Evolutionary conservation across 2,113 vertebrate genomes (phyloP).

Genomic region (Apistogramma diplotaenia): DNA sequence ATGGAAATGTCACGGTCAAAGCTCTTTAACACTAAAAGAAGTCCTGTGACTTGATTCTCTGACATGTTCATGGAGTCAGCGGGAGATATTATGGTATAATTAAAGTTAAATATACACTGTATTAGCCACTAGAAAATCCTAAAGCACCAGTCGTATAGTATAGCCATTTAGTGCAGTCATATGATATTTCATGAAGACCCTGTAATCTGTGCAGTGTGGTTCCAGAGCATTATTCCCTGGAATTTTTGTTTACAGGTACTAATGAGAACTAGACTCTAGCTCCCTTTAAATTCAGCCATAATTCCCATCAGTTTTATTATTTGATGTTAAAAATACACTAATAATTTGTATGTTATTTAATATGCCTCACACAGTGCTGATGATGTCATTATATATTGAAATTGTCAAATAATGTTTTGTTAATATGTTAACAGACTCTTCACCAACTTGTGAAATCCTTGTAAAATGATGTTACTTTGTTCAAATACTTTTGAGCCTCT

Average conservation of each 20-base stretch:
- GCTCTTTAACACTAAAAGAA: conserved; percentile 30
- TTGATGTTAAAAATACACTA: no score
- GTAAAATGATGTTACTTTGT: no score
- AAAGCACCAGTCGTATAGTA: neutral
- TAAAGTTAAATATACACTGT: neutral
- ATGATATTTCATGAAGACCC: no score
- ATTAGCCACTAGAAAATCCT: neutral
- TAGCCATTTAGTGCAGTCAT: neutral
- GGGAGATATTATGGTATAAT: conserved; percentile 46
- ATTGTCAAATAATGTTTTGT: no score
- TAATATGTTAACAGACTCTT: neutral
- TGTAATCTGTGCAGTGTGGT: no score
- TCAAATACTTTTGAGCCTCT: no score
- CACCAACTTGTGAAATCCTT: neutral
- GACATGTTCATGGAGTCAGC: conserved; percentile 32
- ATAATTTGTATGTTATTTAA: no score
- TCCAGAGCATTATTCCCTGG: no score
- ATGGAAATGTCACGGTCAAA: conserved; percentile 48
- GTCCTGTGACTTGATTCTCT: conserved; percentile 48
- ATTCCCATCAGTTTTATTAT: no score
- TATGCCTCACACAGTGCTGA: no score
- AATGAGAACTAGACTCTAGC: neutral
- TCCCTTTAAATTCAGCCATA: no score
- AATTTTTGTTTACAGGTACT: neutral
- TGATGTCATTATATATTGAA: no score